Conservation (phyloP, 2,113 vertebrate genomes). For the Tiliqua scincoides region DNA sequence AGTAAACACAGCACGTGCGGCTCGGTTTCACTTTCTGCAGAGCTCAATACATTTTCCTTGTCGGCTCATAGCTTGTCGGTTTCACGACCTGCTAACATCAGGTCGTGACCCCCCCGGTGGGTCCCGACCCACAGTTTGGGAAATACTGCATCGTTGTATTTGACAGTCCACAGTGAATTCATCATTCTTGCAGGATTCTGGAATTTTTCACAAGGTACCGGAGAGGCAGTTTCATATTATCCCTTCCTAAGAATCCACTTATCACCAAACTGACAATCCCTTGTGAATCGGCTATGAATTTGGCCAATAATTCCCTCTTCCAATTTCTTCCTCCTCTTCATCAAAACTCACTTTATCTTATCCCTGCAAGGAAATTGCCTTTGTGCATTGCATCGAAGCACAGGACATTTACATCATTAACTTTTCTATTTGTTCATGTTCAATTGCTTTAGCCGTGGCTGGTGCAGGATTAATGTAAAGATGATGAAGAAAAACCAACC, state of each 20-base stretch:
- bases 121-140: too few species aligned
- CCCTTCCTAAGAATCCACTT: neutral
- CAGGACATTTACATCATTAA: neutral
- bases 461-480: constrained; percentile 4
- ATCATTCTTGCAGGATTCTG: neutral
- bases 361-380: neutral
- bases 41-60: too few species aligned
- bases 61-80: too few species aligned
- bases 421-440: constrained; percentile 5
- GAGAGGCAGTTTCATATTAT: neutral
- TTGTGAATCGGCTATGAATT: neutral
- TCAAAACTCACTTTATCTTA: neutral
- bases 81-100: too few species aligned
- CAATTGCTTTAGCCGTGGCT: neutral
- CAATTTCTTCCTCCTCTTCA: neutral
- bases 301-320: neutral
- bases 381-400: neutral
- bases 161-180: neutral
- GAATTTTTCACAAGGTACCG: too few species aligned
- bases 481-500: neutral
- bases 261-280: neutral
- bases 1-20: too few species aligned
- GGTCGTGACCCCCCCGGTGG: too few species aligned
- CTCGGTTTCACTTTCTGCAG: too few species aligned
- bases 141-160: too few species aligned